phyloP scores from a whole-genome alignment of 2,113 vertebrate species.

The Hemibagrus wyckioides region DNA sequence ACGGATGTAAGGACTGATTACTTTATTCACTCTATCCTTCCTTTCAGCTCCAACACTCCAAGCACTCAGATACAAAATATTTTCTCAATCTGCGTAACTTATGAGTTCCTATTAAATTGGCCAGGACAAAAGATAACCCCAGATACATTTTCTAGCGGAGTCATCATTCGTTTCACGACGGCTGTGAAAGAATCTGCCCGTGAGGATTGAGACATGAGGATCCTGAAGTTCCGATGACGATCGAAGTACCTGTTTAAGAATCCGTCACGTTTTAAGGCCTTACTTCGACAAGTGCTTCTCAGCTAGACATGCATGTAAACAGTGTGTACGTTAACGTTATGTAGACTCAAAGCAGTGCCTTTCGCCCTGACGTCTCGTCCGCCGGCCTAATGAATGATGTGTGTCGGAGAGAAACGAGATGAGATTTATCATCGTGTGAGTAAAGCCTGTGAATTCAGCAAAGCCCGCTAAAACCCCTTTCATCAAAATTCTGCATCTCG shows the following conservation, averaged over 20 bases:
- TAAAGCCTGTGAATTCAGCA: conserved; percentile 39
- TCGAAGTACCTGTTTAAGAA: not conserved
- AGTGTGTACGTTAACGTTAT: conserved; percentile 19
- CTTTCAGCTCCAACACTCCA: too few relatives aligned
- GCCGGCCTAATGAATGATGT: conserved; percentile 51
- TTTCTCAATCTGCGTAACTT: too few relatives aligned
- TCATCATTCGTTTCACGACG: not conserved
- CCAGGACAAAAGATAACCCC: not conserved
- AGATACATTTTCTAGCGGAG: not conserved
- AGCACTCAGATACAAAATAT: too few relatives aligned
- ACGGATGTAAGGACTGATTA: not conserved
- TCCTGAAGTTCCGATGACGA: too few relatives aligned
- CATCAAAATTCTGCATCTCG: conserved; percentile 50
- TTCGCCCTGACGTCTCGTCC: conserved; percentile 41
- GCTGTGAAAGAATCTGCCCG: not conserved
- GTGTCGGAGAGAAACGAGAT: conserved; percentile 44
- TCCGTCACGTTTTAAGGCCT: not conserved
- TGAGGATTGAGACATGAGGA: too few relatives aligned
- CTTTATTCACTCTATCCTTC: too few relatives aligned
- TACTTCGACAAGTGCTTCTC: conserved; percentile 13
- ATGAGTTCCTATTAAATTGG: not conserved
- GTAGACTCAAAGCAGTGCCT: conserved; percentile 24
- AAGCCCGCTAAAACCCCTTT: conserved; percentile 57
- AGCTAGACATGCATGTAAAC: conserved; percentile 13
- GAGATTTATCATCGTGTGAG: conserved; percentile 47